Evolutionary conservation across 2,797 vertebrate genomes (phyloP).

Genomic region (Nannoperca obscura): DNA sequence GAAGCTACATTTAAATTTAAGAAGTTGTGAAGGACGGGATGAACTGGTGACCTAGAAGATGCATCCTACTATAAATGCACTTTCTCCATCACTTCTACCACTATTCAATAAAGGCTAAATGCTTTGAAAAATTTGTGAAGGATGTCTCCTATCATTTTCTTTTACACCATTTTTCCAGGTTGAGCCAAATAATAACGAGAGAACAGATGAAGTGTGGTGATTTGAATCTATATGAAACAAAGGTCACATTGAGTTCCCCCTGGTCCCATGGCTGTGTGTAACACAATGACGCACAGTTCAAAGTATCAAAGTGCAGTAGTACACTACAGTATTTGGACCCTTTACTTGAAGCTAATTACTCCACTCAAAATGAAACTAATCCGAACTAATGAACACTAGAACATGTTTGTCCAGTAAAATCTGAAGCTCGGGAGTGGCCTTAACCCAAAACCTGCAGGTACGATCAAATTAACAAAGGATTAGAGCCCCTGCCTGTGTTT

Average conservation of each 20-base stretch:
- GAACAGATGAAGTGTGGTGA: neutral
- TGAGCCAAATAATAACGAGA: neutral
- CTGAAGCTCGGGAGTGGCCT: neutral
- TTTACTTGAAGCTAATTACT: neutral
- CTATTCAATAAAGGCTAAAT: neutral
- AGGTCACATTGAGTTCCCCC: neutral
- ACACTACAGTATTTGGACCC: neutral
- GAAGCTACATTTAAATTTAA: neutral
- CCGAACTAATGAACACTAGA: neutral
- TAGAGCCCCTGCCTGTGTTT: conserved; percentile 10
- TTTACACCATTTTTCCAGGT: neutral
- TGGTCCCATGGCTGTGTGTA: neutral
- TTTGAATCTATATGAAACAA: conserved; percentile 13
- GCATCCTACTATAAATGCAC: neutral
- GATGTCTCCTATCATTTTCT: neutral
- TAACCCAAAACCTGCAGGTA: conserved; percentile 16
- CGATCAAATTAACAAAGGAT: conserved; percentile 41
- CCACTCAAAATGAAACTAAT: conserved; percentile 8
- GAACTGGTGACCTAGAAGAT: neutral
- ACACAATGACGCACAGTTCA: neutral
- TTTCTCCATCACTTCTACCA: neutral
- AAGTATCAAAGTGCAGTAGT: neutral
- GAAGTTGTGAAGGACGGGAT: neutral
- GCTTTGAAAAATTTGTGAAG: neutral
- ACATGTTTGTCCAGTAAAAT: neutral